These are phyloP conservation scores for Didymodactylos carnosus DNA, from an alignment of 2,888 invertebrate species.

Conservation along the genomic window DNA sequence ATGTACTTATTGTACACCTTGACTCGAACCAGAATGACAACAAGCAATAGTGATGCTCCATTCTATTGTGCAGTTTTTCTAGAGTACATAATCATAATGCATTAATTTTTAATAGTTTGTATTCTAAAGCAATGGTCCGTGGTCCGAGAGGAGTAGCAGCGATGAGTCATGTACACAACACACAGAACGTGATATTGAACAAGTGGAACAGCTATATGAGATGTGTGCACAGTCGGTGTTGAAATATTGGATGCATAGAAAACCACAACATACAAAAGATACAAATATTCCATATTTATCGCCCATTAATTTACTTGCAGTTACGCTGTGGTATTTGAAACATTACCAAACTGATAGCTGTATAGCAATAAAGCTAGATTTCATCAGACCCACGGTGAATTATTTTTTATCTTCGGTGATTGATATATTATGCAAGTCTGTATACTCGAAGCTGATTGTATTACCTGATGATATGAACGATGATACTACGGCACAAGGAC, in stretches of 20 bases:
- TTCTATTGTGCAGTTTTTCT: background rate
- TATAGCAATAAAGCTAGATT: background rate
- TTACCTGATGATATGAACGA: background rate
- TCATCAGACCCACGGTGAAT: background rate
- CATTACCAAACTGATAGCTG: background rate
- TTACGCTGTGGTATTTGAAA: background rate
- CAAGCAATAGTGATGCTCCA: background rate
- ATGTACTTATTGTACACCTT: background rate
- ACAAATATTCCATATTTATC: background rate
- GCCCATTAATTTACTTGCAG: background rate
- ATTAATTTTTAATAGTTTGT: background rate
- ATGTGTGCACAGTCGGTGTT: background rate
- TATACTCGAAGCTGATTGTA: background rate
- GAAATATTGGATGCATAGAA: background rate
- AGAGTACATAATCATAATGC: background rate
- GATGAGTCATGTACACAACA: background rate
- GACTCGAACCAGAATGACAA: background rate
- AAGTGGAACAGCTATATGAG: background rate
- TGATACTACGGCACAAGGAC: background rate
- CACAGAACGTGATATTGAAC: background rate
- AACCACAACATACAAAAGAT: background rate
- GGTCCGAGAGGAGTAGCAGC: background rate
- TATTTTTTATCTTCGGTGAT: background rate
- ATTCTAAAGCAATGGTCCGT: background rate
- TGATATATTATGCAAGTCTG: background rate